Evolutionary conservation across 2,888 invertebrate genomes (phyloP).

Genomic region (Tetrapedia diversipes): DNA sequence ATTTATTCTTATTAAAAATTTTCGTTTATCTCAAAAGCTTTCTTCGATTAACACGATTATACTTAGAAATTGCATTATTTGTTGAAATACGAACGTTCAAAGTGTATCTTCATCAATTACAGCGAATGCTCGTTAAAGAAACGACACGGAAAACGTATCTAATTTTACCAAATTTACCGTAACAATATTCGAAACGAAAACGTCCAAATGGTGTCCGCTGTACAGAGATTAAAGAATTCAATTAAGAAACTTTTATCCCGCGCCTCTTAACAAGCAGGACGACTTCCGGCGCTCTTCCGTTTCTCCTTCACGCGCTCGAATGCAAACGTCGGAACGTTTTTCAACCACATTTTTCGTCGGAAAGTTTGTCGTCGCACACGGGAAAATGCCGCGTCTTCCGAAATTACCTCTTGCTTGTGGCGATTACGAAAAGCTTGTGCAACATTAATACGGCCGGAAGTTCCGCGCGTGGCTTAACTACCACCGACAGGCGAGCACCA

Average conservation of each 20-base stretch:
- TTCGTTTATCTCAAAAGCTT: no score
- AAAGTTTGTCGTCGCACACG: constrained; percentile 30
- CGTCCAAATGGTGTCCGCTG: background rate
- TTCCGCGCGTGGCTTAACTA: constrained; percentile 44
- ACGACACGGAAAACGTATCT: background rate
- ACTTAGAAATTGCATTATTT: no score
- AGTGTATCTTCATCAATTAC: no score
- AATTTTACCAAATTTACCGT: background rate
- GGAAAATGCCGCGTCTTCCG: constrained; percentile 46
- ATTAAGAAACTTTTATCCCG: constrained; percentile 6
- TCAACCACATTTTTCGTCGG: constrained; percentile 6
- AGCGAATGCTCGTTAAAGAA: no score
- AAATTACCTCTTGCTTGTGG: constrained; percentile 45
- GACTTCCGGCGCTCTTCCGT: background rate
- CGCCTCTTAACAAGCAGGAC: background rate
- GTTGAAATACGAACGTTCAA: no score
- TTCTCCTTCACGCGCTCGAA: constrained; percentile 3
- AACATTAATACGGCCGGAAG: constrained; percentile 58
- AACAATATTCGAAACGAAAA: background rate
- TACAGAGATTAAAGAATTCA: constrained; percentile 18
- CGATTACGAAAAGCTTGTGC: constrained; percentile 52
- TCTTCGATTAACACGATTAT: no score
- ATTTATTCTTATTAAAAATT: no score
- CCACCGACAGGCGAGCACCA: constrained; percentile 18
- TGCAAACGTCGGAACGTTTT: constrained; percentile 12